Percentiles rank a stretch among this genome's conserved stretches.
These are phyloP conservation scores for Grallaria varia DNA, from an alignment of 2,113 vertebrate species.

Conservation along the genomic window DNA sequence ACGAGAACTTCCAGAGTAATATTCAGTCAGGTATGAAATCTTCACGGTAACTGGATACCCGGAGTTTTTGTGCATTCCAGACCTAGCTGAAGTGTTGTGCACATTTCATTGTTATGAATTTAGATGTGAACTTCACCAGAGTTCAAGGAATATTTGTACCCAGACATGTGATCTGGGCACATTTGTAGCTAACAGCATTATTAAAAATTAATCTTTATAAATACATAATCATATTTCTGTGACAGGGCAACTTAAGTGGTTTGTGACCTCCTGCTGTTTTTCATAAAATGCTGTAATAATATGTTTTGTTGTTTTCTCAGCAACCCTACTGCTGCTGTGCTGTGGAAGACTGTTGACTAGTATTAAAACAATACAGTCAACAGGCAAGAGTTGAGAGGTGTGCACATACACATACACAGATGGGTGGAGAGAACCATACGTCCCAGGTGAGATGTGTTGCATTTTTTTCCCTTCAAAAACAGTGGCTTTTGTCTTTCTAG, in stretches of 20 bases:
- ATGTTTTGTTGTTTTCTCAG: slow-evolving; percentile 1
- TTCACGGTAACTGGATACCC: not conserved
- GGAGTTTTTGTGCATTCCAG: not conserved
- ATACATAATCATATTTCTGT: slow-evolving; percentile 32
- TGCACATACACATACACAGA: not conserved
- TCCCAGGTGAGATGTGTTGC: not conserved
- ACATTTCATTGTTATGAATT: not conserved
- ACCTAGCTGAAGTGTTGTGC: not conserved
- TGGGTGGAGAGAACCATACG: not conserved
- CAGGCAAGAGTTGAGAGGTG: not conserved
- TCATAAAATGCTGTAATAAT: slow-evolving; percentile 23
- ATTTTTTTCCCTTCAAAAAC: not conserved
- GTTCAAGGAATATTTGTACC: slow-evolving; percentile 22
- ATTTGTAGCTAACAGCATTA: slow-evolving; percentile 35
- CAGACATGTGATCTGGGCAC: not conserved
- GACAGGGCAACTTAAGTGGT: not conserved
- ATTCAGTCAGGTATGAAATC: not conserved
- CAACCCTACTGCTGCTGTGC: not conserved
- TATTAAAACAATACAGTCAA: not conserved
- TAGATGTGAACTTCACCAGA: slow-evolving; percentile 9
- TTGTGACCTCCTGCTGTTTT: slow-evolving; percentile 25
- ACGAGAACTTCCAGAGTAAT: not conserved
- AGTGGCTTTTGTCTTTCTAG: not conserved
- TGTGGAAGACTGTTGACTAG: not conserved
- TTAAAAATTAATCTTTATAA: slow-evolving; percentile 62